Conservation (phyloP, 2,797 vertebrate genomes). For the Morus bassanus region DNA sequence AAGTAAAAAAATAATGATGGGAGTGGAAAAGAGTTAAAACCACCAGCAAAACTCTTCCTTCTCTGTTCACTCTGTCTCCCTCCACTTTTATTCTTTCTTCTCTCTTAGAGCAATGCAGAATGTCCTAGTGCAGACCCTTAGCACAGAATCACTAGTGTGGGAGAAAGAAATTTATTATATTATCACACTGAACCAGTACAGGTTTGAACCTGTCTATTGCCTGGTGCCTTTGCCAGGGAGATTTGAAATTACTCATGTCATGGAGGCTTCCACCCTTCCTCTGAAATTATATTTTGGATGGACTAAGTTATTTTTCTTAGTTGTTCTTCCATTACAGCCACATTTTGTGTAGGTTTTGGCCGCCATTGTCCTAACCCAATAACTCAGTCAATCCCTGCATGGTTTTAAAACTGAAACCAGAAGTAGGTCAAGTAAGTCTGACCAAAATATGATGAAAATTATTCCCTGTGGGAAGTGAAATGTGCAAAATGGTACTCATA, state of each 20-base stretch:
- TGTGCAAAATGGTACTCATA: not conserved
- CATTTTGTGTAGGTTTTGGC: not conserved
- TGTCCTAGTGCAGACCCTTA: not conserved
- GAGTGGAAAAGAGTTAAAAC: not conserved
- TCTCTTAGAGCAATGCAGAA: not conserved
- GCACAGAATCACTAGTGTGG: not conserved
- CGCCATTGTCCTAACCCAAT: not conserved
- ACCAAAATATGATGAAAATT: not conserved
- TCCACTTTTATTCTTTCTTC: not conserved
- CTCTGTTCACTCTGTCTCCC: not conserved
- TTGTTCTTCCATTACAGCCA: not conserved
- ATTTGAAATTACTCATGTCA: not conserved
- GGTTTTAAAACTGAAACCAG: not conserved
- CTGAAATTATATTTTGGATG: not conserved
- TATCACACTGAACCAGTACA: not conserved
- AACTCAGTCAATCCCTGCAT: not conserved
- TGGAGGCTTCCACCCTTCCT: not conserved
- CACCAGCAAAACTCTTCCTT: not conserved
- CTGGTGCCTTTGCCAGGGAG: not conserved
- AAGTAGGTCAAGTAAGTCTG: not conserved
- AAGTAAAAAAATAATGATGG: not conserved
- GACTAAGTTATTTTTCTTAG: not conserved
- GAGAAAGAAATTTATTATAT: not conserved
- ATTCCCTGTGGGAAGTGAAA: not conserved
- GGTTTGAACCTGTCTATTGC: not conserved